Evolutionary conservation across 2,797 vertebrate species (phyloP), one percentile per base, ranked within the genome.

Genomic region (Numenius phaeopus): DNA sequence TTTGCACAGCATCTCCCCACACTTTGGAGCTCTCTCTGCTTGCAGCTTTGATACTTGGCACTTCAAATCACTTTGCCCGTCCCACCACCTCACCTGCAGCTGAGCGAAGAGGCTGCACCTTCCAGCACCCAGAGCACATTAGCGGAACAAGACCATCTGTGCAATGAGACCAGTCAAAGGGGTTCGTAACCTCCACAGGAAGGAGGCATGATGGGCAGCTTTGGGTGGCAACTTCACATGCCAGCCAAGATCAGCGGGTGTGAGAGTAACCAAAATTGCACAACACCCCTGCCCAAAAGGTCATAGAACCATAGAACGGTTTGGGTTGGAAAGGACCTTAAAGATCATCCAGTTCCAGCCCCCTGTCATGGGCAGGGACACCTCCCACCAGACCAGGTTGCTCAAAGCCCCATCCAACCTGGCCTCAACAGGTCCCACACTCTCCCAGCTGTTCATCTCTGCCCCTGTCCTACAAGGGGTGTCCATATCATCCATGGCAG

Each of bases 1-100:
- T 49, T 65, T 40, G 7, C 6, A 6, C 2, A 0, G 29, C 23
- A 5, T 39, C 21, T 39, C 15, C 34, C 40, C 39, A 11, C 0
- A 0, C 24, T 52, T 66, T 10, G 52, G 30, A 84, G 23, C n/a
- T 14, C 16, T 29, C 32, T 80, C 44, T 46, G 37, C 66, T 75
- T 71, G 15, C 66, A 70, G 58, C 46, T 79, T 76, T 75, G 32
- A 39, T 42, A 20, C 14, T 22, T 54, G 27, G n/a, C 23, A 21
- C 39, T 76, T 84, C 4, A 58, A 80, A 47, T n/a, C 24, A 4
- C 34, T 55, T n/a, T 65, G 61, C 12, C 29, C 75, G 73, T 59
- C 30, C 40, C 44, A 24, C 22, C 22, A 14, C 57, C n/a, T 76
- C 19, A 72, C 37, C 39, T 42, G 50, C 24, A 34, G 61, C 69